phyloP scores from a whole-genome alignment of 2,113 vertebrate species.

The Catharus fuscescens region DNA sequence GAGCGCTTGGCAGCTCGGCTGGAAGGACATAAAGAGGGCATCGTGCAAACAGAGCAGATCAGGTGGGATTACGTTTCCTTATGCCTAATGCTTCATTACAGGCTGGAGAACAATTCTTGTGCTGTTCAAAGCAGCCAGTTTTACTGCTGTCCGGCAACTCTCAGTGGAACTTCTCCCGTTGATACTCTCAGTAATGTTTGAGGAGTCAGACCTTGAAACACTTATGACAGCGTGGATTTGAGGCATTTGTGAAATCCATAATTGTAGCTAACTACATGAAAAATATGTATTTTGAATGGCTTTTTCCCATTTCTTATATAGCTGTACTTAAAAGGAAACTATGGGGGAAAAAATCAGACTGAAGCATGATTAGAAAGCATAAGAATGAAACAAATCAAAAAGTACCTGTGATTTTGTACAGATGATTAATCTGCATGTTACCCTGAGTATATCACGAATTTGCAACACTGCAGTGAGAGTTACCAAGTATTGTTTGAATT shows the following conservation, averaged over 20 bases:
- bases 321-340: background rate
- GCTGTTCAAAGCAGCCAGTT: background rate
- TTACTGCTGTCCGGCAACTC: background rate
- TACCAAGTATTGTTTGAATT: background rate
- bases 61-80: constrained; percentile 76
- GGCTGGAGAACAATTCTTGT: background rate
- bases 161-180: background rate
- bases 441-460: background rate
- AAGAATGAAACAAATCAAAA: background rate
- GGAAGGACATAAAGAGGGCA: constrained; percentile 98
- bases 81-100: background rate
- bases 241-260: background rate
- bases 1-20: constrained; percentile 97
- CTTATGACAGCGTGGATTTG: accelerated
- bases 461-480: background rate
- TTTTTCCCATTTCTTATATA: background rate
- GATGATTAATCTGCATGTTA: background rate
- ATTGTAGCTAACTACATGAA: background rate
- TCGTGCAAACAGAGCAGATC: constrained; percentile 97
- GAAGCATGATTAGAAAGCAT: background rate
- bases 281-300: background rate
- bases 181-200: background rate
- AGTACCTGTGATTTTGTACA: background rate
- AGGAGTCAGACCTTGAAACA: background rate
- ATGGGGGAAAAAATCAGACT: background rate